Evolutionary conservation across 2,113 vertebrate species (phyloP).

Genomic region (Burhinus oedicnemus): DNA sequence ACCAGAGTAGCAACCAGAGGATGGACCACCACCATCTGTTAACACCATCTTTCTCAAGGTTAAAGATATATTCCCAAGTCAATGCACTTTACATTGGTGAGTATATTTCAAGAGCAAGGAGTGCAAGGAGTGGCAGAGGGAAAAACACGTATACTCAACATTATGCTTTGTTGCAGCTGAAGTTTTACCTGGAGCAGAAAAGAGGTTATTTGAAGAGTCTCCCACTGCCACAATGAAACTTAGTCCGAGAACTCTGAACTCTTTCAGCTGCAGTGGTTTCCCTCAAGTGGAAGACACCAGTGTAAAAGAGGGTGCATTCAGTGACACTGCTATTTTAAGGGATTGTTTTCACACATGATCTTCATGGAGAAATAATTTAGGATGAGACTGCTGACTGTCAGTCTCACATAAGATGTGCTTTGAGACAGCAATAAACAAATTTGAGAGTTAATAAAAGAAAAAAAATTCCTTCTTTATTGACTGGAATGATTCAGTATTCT

Average conservation of each 20-base stretch:
- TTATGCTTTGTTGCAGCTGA: neutral
- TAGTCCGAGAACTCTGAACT: neutral
- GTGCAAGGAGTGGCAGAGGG: neutral
- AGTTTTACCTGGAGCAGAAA: neutral
- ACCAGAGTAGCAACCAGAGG: neutral
- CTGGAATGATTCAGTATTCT: neutral
- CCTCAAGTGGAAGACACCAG: neutral
- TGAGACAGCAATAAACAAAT: neutral
- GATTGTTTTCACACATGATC: neutral
- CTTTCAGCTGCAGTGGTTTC: neutral
- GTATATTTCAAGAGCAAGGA: neutral
- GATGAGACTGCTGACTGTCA: neutral
- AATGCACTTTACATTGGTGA: accelerated
- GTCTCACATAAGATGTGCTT: neutral
- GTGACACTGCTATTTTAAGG: neutral
- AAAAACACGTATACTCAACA: neutral
- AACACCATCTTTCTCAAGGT: neutral
- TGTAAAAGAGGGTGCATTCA: neutral
- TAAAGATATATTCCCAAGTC: neutral
- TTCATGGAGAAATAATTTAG: neutral
- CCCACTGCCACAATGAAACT: neutral
- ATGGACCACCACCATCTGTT: neutral
- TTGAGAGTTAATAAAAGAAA: neutral
- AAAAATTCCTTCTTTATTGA: neutral
- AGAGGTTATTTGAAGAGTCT: neutral